Conservation (phyloP, 2,888 invertebrate genomes). For the Dasysyrphus albostriatus region DNA sequence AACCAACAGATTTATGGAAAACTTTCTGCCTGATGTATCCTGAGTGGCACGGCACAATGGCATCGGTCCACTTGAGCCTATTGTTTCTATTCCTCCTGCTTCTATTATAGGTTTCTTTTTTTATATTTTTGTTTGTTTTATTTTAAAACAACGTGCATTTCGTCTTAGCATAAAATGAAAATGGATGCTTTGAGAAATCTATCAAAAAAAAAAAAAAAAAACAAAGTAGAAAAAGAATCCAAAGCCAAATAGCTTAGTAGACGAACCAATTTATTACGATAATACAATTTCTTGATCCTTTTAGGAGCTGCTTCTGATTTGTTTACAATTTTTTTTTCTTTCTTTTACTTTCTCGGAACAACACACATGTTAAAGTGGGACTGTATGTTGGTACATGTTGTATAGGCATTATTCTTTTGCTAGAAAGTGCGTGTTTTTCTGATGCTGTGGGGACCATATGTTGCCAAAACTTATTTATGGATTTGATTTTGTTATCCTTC, state of each 20-base stretch:
- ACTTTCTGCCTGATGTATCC: conserved; percentile 59
- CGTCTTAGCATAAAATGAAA: conserved; percentile 36
- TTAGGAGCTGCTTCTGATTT: conserved; percentile 60
- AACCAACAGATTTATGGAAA: conserved; percentile 65
- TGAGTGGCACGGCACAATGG: conserved; percentile 53
- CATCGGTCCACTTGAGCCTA: conserved; percentile 62
- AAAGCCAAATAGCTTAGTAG: conserved; percentile 48
- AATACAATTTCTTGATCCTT: conserved; percentile 59
- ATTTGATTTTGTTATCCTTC: conserved; percentile 70
- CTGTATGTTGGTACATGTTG: neutral
- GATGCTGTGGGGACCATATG: conserved; percentile 50
- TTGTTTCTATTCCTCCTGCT: conserved; percentile 39
- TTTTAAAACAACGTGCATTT: conserved; percentile 43
- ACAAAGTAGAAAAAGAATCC: neutral
- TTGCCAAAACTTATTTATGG: conserved; percentile 71
- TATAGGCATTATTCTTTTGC: conserved; percentile 23
- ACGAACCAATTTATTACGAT: conserved; percentile 53
- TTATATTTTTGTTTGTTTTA: neutral
- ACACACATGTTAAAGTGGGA: conserved; percentile 6
- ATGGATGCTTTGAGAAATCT: conserved; percentile 42
- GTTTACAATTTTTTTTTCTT: conserved; percentile 60
- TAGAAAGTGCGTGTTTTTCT: conserved; percentile 27
- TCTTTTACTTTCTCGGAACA: conserved; percentile 38
- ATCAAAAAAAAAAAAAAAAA: conserved; percentile 16
- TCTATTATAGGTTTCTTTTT: neutral